Conservation (phyloP, 2,888 invertebrate species). For the Mythimna albipuncta region DNA sequence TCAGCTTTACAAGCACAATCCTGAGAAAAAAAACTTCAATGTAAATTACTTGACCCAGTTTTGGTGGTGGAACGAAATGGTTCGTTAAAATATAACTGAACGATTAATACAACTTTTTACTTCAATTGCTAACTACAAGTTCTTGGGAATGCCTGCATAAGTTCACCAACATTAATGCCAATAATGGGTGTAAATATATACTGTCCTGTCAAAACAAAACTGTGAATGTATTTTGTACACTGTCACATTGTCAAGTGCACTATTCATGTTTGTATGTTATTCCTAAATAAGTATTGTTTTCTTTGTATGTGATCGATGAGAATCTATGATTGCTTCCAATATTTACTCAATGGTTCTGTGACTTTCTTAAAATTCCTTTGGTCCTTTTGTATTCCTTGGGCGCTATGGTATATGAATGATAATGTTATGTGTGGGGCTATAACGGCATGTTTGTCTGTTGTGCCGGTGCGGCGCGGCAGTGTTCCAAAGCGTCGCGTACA, state of each 20-base stretch:
- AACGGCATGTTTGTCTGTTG: constrained; percentile 90
- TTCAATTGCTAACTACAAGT: constrained; percentile 27
- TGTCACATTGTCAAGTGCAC: constrained; percentile 52
- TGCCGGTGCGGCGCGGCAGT: constrained; percentile 92
- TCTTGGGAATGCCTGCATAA: constrained; percentile 39
- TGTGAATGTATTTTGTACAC: constrained; percentile 53
- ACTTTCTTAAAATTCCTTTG: constrained; percentile 36
- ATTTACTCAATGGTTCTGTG: constrained; percentile 36
- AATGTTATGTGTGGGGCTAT: constrained; percentile 74
- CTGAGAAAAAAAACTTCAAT: constrained; percentile 28
- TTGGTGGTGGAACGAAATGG: constrained; percentile 55
- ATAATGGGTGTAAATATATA: constrained; percentile 44
- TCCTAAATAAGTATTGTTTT: constrained; percentile 39
- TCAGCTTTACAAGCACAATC: constrained; percentile 4
- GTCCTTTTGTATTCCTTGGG: constrained; percentile 56
- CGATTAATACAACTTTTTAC: constrained; percentile 27
- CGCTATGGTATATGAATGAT: constrained; percentile 64
- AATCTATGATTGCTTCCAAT: constrained; percentile 46
- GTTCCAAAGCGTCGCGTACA: constrained; percentile 99
- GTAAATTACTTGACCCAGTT: constrained; percentile 53
- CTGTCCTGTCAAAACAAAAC: constrained; percentile 33
- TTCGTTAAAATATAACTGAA: constrained; percentile 24
- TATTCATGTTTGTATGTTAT: constrained; percentile 50
- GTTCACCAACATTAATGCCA: constrained; percentile 8
- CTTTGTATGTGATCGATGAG: constrained; percentile 42